These are phyloP conservation scores for Augochlorella aurata DNA, from an alignment of 2,888 invertebrate genomes.

Conservation along the genomic window DNA sequence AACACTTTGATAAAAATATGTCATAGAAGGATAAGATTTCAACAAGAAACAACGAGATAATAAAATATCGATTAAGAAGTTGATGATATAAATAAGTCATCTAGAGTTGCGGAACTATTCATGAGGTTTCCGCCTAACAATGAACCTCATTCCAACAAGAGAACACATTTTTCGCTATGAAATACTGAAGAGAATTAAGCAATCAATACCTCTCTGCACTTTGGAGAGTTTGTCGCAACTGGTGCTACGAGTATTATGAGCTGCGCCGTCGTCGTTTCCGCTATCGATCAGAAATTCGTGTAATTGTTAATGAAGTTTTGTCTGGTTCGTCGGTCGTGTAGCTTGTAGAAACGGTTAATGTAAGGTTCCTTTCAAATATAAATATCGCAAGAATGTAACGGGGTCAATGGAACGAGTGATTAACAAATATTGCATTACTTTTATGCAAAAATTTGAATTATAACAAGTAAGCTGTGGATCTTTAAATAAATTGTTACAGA, in stretches of 20 bases:
- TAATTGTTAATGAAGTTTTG: slow-evolving; percentile 64
- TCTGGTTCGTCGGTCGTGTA: slow-evolving; percentile 28
- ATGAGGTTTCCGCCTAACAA: slow-evolving; percentile 1
- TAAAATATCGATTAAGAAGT: slow-evolving; percentile 20
- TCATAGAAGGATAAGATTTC: background rate
- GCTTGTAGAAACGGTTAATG: slow-evolving; percentile 46
- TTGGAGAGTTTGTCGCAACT: slow-evolving; percentile 4
- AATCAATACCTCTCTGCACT: slow-evolving; percentile 4
- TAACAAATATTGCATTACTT: slow-evolving; percentile 28
- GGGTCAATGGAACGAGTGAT: slow-evolving; percentile 56
- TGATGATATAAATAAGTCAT: slow-evolving; percentile 4
- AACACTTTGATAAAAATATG: slow-evolving; percentile 6
- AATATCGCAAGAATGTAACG: slow-evolving; percentile 45
- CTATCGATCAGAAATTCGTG: slow-evolving; percentile 56
- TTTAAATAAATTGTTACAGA: no score
- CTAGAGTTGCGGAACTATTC: background rate
- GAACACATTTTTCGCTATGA: background rate
- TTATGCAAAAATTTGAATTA: background rate
- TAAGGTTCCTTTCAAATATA: slow-evolving; percentile 61
- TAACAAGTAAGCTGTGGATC: background rate
- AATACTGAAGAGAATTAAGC: background rate
- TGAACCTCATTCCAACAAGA: background rate
- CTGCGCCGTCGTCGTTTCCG: slow-evolving; percentile 11
- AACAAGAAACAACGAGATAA: background rate
- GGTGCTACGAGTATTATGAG: background rate